Evolutionary conservation across 2,797 vertebrate genomes (phyloP).

Genomic region (Enteromius fasciolatus): DNA sequence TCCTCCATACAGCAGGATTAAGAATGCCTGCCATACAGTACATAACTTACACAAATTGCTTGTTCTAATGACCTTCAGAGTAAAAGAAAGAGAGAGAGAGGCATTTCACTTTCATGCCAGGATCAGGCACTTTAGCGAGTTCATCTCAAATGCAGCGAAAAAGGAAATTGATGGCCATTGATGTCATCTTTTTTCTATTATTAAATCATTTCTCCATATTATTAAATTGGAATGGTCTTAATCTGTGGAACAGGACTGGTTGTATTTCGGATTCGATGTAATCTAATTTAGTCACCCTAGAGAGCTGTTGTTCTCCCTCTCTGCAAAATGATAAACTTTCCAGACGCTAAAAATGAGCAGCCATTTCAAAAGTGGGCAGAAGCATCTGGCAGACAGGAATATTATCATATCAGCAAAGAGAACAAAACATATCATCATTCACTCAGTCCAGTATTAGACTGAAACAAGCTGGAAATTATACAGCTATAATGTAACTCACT

Average conservation of each 20-base stretch:
- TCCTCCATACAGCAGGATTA: constrained; percentile 72
- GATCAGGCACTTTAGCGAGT: constrained; percentile 60
- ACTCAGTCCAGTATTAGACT: background rate
- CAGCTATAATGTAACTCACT: background rate
- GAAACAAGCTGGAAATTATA: constrained; percentile 4
- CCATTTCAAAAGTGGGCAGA: background rate
- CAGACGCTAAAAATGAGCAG: background rate
- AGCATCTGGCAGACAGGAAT: constrained; percentile 5
- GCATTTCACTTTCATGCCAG: constrained; percentile 69
- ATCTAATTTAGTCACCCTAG: constrained; percentile 22
- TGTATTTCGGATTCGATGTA: constrained; percentile 39
- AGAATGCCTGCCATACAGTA: constrained; percentile 68
- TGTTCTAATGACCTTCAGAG: constrained; percentile 68
- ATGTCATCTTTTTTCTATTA: constrained; percentile 34
- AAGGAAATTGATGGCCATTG: constrained; percentile 62
- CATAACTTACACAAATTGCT: constrained; percentile 66
- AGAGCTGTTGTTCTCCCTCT: constrained; percentile 21
- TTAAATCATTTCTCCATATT: constrained; percentile 49
- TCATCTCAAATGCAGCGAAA: constrained; percentile 58
- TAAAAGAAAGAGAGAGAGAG: constrained; percentile 54
- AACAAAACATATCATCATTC: constrained; percentile 4
- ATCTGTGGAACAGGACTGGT: constrained; percentile 29
- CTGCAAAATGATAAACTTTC: constrained; percentile 21
- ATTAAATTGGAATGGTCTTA: constrained; percentile 23
- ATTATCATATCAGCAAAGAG: background rate